A percentile compares a stretch with the other conserved stretches of the same genome.
phyloP scores from a whole-genome alignment of 1,140 invertebrate genomes.

The Nymphalis io region DNA sequence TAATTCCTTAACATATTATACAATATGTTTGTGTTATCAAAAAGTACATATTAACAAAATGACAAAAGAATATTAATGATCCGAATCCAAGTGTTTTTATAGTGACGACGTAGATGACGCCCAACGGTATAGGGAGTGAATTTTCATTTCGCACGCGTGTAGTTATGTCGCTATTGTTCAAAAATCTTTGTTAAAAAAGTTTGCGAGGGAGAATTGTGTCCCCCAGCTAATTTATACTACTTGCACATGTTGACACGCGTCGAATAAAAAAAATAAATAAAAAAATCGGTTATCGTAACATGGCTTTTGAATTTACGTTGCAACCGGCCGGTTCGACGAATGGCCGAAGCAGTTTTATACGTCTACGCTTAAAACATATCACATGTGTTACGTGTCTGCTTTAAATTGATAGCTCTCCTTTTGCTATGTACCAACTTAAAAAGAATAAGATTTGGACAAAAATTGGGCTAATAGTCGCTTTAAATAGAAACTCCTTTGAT shows the following conservation, averaged over 20 bases:
- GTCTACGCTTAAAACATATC: conserved; percentile 5
- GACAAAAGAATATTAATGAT: conserved; percentile 19
- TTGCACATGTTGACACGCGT: conserved; percentile 79
- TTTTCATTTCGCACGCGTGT: conserved; percentile 72
- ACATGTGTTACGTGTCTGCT: conserved; percentile 49
- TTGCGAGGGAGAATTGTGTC: conserved; percentile 68
- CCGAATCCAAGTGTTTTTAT: conserved; percentile 26
- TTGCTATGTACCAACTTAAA: conserved; percentile 37
- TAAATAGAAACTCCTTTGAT: conserved; percentile 47
- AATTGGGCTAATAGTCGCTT: conserved; percentile 54
- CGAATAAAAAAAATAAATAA: conserved; percentile 64
- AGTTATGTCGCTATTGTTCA: conserved; percentile 77
- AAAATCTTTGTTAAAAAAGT: conserved; percentile 74
- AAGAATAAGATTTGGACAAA: conserved; percentile 20
- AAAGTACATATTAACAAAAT: conserved; percentile 1
- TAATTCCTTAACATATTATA: background rate
- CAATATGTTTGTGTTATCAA: background rate
- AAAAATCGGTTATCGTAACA: conserved; percentile 69
- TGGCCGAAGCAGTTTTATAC: background rate
- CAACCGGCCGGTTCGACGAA: conserved; percentile 39
- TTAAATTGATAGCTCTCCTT: conserved; percentile 54
- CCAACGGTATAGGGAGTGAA: conserved; percentile 60
- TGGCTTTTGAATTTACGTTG: conserved; percentile 68
- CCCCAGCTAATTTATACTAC: conserved; percentile 77
- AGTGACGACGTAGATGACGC: conserved; percentile 24